phyloP scores from a whole-genome alignment of 2,113 vertebrate genomes.

The Morone chrysops region DNA sequence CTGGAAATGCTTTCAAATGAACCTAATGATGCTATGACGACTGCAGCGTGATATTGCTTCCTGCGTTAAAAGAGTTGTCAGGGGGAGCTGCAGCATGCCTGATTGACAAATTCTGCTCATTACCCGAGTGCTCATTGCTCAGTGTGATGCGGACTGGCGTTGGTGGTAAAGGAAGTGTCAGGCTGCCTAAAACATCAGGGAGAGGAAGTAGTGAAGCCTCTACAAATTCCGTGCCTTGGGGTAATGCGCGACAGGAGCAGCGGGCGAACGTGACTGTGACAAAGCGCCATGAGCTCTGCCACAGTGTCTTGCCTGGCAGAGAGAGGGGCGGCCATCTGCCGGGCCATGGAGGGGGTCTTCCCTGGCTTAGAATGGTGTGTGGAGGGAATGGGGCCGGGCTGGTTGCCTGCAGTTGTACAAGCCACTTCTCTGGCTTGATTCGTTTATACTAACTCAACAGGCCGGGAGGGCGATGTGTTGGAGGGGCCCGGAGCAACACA shows the following conservation, averaged over 20 bases:
- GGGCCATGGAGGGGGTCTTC: conserved; percentile 69
- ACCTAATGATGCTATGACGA: conserved; percentile 62
- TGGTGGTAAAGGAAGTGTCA: conserved; percentile 45
- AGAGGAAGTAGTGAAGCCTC: conserved; percentile 54
- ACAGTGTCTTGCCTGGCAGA: conserved; percentile 57
- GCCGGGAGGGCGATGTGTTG: conserved; percentile 39
- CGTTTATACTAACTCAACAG: conserved; percentile 63
- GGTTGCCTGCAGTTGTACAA: conserved; percentile 56
- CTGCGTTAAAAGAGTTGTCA: conserved; percentile 56
- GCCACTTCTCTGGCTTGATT: conserved; percentile 62
- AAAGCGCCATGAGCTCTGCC: conserved; percentile 65
- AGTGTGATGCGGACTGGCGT: conserved; percentile 57
- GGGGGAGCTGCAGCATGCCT: conserved; percentile 48
- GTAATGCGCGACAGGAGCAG: conserved; percentile 54
- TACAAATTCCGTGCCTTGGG: conserved; percentile 48
- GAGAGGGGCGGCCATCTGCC: conserved; percentile 74
- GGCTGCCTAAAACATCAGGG: conserved; percentile 40
- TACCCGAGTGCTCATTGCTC: conserved; percentile 65
- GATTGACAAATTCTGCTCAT: conserved; percentile 78
- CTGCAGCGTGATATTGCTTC: conserved; percentile 40
- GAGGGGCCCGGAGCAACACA: conserved; percentile 57
- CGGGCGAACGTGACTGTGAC: conserved; percentile 72
- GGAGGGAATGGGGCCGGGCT: conserved; percentile 38
- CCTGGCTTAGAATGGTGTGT: conserved; percentile 48
- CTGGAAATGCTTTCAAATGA: conserved; percentile 66